phyloP scores from a whole-genome alignment of 2,888 invertebrate genomes.

The Rhopalosiphum nymphaeae region DNA sequence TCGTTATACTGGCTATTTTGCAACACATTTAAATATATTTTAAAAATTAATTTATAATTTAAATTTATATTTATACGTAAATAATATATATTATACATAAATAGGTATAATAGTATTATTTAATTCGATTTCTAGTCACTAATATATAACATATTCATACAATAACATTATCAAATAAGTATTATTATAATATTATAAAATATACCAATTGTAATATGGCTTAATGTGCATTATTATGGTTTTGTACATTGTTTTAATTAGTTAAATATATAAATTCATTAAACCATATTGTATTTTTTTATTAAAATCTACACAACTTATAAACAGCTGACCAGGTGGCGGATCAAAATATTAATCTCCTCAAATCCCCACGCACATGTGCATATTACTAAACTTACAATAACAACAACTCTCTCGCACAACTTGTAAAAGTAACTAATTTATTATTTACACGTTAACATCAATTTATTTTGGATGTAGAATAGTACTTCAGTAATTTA shows the following conservation, averaged over 20 bases:
- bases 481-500: neutral
- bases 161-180: conserved; percentile 38
- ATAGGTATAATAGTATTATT: neutral
- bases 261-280: conserved; percentile 5
- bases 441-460: neutral
- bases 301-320: neutral
- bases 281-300: neutral
- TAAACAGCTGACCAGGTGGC: neutral
- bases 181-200: conserved; percentile 11
- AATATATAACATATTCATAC: conserved; percentile 23
- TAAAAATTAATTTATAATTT: neutral
- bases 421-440: neutral
- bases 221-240: conserved; percentile 3
- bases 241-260: conserved; percentile 33
- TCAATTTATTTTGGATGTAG: neutral
- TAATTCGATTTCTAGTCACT: conserved; percentile 53
- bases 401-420: neutral
- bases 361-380: neutral
- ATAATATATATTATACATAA: neutral
- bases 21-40: neutral
- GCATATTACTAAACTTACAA: neutral
- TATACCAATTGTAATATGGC: neutral
- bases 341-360: neutral
- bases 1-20: neutral
- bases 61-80: neutral